These are phyloP conservation scores for Melipona quadrifasciata DNA, from an alignment of 1,140 invertebrate species.

Conservation along the genomic window DNA sequence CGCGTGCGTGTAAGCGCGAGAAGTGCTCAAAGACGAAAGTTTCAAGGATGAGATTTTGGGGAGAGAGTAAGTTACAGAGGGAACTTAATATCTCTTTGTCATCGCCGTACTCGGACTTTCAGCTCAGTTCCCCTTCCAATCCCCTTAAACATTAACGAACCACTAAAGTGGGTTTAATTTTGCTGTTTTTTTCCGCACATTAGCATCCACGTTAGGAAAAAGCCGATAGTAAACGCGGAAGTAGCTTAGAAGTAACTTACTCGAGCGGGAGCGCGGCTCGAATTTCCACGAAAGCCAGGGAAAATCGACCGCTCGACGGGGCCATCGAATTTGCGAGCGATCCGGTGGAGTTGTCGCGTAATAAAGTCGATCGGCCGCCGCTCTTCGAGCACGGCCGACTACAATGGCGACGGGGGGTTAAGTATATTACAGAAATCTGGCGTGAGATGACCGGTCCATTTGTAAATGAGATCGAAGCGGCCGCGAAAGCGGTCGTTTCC, in stretches of 20 bases:
- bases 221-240: too few relatives aligned
- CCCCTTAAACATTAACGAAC: too few relatives aligned
- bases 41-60: too few relatives aligned
- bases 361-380: conserved; percentile 1
- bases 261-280: not conserved
- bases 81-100: too few relatives aligned
- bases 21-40: too few relatives aligned
- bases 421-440: conserved; percentile 64
- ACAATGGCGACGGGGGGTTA: conserved; percentile 36
- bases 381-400: not conserved
- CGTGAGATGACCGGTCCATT: conserved; percentile 62
- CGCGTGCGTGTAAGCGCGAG: too few relatives aligned
- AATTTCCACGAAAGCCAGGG: not conserved
- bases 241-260: not conserved
- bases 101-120: too few relatives aligned
- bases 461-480: conserved; percentile 62
- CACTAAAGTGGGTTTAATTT: too few relatives aligned
- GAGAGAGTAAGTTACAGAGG: too few relatives aligned
- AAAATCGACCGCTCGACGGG: conserved; percentile 2
- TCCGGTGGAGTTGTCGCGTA: conserved; percentile 16
- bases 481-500: conserved; percentile 32
- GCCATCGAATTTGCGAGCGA: not conserved
- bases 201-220: not conserved
- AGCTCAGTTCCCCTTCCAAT: too few relatives aligned
- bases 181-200: not conserved